Conservation (phyloP, 2,113 vertebrate species). For the Austrofundulus limnaeus region DNA sequence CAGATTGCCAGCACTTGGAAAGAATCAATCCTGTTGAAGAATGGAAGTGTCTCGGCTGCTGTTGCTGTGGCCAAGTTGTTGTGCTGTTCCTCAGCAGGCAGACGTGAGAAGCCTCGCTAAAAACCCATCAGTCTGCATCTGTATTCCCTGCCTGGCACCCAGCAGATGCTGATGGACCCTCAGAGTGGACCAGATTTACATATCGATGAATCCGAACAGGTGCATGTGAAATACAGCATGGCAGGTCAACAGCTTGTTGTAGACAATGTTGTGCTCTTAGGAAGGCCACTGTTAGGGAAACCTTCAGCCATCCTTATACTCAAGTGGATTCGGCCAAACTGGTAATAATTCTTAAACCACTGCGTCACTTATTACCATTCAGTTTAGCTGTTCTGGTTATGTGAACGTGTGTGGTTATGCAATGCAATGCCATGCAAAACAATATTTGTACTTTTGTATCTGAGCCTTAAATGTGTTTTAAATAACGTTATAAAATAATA, state of each 20-base stretch:
- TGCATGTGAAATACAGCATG: constrained; percentile 55
- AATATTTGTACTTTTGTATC: too few species aligned
- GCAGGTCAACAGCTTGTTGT: constrained; percentile 62
- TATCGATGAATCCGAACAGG: constrained; percentile 56
- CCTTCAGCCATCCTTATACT: background rate
- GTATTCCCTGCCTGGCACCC: constrained; percentile 51
- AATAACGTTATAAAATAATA: too few species aligned
- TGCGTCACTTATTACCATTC: constrained; percentile 1
- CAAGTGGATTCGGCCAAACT: constrained; percentile 8
- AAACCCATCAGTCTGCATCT: constrained; percentile 41
- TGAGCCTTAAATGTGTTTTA: too few species aligned
- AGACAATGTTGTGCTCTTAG: constrained; percentile 23
- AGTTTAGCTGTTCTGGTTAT: background rate
- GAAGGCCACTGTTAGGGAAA: constrained; percentile 26
- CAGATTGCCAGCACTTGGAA: constrained; percentile 57
- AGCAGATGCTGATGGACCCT: constrained; percentile 63
- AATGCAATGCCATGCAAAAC: too few species aligned
- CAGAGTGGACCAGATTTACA: constrained; percentile 51
- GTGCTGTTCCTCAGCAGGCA: constrained; percentile 47
- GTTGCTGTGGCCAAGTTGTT: constrained; percentile 59
- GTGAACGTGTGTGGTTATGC: too few species aligned
- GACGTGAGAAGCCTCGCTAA: constrained; percentile 66
- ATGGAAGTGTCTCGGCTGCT: constrained; percentile 58
- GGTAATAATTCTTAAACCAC: constrained; percentile 11
- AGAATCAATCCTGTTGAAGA: constrained; percentile 73